Evolutionary conservation across 1,140 invertebrate genomes (phyloP).

Genomic region (Conus betulinus): DNA sequence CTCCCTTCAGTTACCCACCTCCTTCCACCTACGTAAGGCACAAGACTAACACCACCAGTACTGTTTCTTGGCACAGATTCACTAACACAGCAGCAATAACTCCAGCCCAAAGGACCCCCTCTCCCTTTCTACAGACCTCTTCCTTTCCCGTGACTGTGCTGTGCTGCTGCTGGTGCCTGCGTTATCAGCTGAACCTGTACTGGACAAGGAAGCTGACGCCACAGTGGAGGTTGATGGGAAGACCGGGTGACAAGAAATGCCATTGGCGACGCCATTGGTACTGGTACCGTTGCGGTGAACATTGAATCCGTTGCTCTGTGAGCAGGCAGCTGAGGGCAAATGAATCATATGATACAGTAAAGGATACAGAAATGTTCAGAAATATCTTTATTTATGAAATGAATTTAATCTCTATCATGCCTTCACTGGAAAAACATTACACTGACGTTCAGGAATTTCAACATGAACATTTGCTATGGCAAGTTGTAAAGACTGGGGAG

Average conservation of each 20-base stretch:
- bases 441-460: no score
- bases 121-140: background rate
- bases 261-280: slow-evolving; percentile 67
- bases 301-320: slow-evolving; percentile 69
- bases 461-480: no score
- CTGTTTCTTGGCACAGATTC: no score
- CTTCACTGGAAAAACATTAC: no score
- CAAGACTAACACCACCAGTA: no score
- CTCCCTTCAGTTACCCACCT: no score
- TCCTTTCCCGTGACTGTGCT: slow-evolving; percentile 19
- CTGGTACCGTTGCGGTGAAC: slow-evolving; percentile 65
- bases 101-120: background rate
- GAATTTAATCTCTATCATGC: no score
- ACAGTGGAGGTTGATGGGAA: slow-evolving; percentile 12
- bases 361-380: no score
- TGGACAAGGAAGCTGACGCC: slow-evolving; percentile 26
- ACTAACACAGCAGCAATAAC: background rate
- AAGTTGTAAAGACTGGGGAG: no score
- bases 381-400: no score
- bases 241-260: slow-evolving; percentile 52
- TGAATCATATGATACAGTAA: background rate
- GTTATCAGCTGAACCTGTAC: background rate
- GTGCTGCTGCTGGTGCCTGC: background rate
- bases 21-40: no score
- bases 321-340: slow-evolving; percentile 41